These are phyloP conservation scores for Drosophila pallidifrons DNA, from an alignment of 1,140 invertebrate species.

Conservation along the genomic window DNA sequence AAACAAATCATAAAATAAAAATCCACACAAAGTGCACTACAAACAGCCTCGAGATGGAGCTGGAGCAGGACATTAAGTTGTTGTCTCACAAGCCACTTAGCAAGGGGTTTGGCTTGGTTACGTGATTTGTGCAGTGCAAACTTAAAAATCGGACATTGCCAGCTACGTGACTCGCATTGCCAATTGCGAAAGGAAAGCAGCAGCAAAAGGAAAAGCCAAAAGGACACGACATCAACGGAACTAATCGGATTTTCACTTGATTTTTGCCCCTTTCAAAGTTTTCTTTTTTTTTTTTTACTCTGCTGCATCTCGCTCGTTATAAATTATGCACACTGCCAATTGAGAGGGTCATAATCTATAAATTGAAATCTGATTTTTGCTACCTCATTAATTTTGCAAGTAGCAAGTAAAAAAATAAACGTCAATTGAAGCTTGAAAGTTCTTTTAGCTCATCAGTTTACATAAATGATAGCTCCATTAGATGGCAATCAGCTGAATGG, in stretches of 20 bases:
- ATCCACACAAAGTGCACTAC: slow-evolving; percentile 76
- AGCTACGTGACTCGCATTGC: slow-evolving; percentile 69
- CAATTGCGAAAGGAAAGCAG: slow-evolving; percentile 16
- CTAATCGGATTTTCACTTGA: slow-evolving; percentile 62
- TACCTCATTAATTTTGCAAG: slow-evolving; percentile 71
- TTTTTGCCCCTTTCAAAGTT: not conserved
- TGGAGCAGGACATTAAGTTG: slow-evolving; percentile 70
- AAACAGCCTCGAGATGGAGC: slow-evolving; percentile 74
- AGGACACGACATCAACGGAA: slow-evolving; percentile 53
- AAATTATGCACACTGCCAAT: slow-evolving; percentile 74
- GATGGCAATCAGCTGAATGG: slow-evolving; percentile 67
- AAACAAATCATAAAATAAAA: slow-evolving; percentile 84
- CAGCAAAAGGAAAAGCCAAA: slow-evolving; percentile 5
- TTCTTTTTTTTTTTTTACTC: not conserved
- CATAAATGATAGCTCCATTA: slow-evolving; percentile 70
- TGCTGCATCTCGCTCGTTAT: slow-evolving; percentile 36
- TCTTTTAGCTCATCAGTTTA: slow-evolving; percentile 35
- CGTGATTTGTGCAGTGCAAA: slow-evolving; percentile 80
- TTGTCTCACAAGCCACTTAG: not conserved
- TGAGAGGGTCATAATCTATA: slow-evolving; percentile 63
- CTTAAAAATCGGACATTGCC: slow-evolving; percentile 78
- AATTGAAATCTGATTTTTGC: slow-evolving; percentile 80
- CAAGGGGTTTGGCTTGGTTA: slow-evolving; percentile 39
- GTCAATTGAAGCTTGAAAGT: slow-evolving; percentile 31
- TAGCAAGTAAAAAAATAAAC: slow-evolving; percentile 23